phyloP scores from a whole-genome alignment of 2,888 invertebrate genomes.

The Meghimatium bilineatum region DNA sequence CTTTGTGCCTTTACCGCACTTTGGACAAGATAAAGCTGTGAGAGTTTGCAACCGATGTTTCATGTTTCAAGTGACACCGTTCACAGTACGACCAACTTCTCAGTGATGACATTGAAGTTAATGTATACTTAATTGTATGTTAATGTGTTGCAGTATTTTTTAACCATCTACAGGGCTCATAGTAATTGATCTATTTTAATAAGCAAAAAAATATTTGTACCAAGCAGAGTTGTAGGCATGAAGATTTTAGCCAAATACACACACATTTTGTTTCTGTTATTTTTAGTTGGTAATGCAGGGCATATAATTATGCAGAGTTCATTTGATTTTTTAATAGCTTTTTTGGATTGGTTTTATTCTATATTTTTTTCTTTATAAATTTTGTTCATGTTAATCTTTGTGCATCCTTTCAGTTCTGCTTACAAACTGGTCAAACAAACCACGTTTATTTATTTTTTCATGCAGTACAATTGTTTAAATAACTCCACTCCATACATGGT shows the following conservation, averaged over 20 bases:
- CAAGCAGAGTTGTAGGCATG: not conserved
- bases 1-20: conserved; percentile 93
- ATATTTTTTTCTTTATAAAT: not conserved
- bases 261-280: not conserved
- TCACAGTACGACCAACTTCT: conserved; percentile 48
- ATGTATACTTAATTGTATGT: not conserved
- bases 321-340: not conserved
- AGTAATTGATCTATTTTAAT: not conserved
- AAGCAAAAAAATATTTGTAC: not conserved
- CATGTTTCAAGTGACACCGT: conserved; percentile 85
- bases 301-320: not conserved
- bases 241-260: conserved; percentile 9
- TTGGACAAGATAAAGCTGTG: conserved; percentile 93
- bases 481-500: too few relatives aligned
- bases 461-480: too few relatives aligned
- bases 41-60: conserved; percentile 95
- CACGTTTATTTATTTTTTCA: not conserved
- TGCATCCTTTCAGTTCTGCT: not conserved
- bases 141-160: conserved; percentile 3
- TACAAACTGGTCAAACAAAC: not conserved
- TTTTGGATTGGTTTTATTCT: not conserved
- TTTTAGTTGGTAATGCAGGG: not conserved
- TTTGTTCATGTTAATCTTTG: not conserved
- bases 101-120: conserved; percentile 15
- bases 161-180: not conserved